Evolutionary conservation across 2,888 invertebrate species (phyloP), one percentile per base, ranked within the genome.

Genomic region (Dromius quadrimaculatus): DNA sequence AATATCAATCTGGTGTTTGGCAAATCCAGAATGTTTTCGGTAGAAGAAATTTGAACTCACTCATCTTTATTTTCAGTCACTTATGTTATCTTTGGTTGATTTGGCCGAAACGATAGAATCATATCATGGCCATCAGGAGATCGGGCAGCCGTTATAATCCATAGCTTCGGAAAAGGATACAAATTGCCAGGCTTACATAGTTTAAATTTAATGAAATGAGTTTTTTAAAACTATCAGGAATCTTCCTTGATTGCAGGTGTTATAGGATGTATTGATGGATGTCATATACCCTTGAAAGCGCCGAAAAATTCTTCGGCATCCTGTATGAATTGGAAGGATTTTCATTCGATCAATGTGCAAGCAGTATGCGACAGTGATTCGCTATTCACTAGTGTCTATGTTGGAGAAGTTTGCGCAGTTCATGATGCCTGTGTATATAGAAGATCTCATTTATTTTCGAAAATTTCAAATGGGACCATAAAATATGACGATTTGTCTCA

Each of bases 21-120:
- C 36, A 36, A 36, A 36, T 36, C 36, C 36, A 2, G 36, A 36
- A 36, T 36, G 36, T 36, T 36, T 36, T 36, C 36, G 36, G 36
- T 36, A 36, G 2, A 11, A 36, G 11, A 9, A 9, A 36, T 36
- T n/a, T 36, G 36, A 5, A 36, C 11, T 9, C 9, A 5, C 9
- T n/a, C 11, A n/a, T n/a, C n/a, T 36, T 9, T 36, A 5, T 5
- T 5, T 36, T 36, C 2, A 36, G 36, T 36, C 11, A 9, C 36
- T 9, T 36, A 36, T 9, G n/a, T n/a, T 9, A 36, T 36, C 36
- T 9, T n/a, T n/a, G 9, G 9, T 36, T 9, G 36, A 11, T n/a
- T n/a, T 36, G 2, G 3, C 36, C 3, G 11, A 36, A 9, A n/a
- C 36, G 11, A 36, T 11, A 36, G 9, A 36, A 36, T 36, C 11